Evolutionary conservation across 2,113 vertebrate species (phyloP).

Genomic region (Crypturellus undulatus): DNA sequence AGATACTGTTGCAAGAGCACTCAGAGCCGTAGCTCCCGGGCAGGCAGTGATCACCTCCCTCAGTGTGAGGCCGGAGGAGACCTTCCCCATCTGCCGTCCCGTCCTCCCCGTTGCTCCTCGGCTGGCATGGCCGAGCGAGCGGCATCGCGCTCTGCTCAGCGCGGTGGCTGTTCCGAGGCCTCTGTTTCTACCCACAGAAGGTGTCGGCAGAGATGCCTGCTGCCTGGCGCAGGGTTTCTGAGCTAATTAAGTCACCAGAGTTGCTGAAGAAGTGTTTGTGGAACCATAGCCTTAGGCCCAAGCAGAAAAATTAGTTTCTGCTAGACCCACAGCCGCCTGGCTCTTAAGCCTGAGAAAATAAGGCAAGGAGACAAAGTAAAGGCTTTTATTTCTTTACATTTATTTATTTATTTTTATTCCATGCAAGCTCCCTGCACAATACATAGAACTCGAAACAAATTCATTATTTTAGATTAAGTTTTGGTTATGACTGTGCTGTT

Average conservation of each 20-base stretch:
- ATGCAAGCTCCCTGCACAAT: background rate
- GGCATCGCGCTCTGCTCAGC: background rate
- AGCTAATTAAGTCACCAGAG: constrained; percentile 1
- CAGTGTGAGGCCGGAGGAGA: background rate
- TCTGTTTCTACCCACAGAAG: background rate
- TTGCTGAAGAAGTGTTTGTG: background rate
- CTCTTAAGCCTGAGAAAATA: background rate
- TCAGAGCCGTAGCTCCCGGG: background rate
- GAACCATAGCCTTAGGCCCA: background rate
- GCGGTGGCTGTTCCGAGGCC: background rate
- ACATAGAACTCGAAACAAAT: background rate
- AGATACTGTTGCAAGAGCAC: background rate
- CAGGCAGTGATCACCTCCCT: background rate
- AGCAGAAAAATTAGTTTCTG: constrained; percentile 8
- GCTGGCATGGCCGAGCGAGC: background rate
- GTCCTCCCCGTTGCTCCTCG: background rate
- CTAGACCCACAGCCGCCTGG: background rate
- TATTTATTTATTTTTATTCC: background rate
- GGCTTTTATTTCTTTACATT: background rate
- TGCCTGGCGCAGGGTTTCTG: background rate
- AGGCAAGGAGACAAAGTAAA: background rate
- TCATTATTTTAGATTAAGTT: constrained; percentile 1
- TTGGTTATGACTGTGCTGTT: background rate
- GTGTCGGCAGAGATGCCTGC: background rate
- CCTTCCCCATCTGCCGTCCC: background rate